These are phyloP conservation scores for Lamprotornis superbus DNA, from an alignment of 2,113 vertebrate genomes.

Conservation along the genomic window DNA sequence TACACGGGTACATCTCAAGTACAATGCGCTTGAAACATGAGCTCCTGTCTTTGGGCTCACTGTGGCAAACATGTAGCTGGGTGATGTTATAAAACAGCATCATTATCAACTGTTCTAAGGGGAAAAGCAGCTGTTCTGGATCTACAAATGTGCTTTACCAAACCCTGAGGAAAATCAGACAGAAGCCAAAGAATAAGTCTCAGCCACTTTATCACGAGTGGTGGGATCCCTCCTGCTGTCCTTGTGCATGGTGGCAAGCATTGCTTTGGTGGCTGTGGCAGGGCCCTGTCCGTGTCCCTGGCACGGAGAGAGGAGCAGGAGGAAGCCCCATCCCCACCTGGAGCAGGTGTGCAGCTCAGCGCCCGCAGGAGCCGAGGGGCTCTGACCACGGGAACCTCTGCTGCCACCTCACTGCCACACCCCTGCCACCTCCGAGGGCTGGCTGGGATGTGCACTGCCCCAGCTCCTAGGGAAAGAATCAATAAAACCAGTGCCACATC, in stretches of 20 bases:
- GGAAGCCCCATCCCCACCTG: fast-evolving
- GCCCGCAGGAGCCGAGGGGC: too few species aligned
- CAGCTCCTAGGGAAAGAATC: too few species aligned
- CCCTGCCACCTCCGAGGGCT: too few species aligned
- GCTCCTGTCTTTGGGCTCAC: background rate
- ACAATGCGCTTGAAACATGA: fast-evolving
- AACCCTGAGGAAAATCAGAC: background rate
- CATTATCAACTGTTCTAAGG: background rate
- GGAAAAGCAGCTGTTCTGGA: background rate
- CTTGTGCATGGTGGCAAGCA: background rate
- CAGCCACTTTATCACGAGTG: background rate
- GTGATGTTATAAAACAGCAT: background rate
- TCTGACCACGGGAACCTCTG: too few species aligned
- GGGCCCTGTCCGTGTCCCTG: background rate
- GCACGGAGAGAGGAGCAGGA: fast-evolving
- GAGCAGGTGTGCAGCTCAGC: background rate
- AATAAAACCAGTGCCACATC: too few species aligned
- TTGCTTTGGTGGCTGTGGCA: background rate
- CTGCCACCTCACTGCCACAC: too few species aligned
- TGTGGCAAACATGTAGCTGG: background rate
- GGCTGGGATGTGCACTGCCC: too few species aligned
- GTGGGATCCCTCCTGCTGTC: fast-evolving
- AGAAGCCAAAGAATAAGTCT: background rate
- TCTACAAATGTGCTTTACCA: background rate
- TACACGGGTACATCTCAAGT: fast-evolving